Percentiles rank a stretch among this genome's conserved stretches.
These are phyloP conservation scores for Apamea sordens DNA, from an alignment of 2,888 invertebrate genomes.

Conservation along the genomic window DNA sequence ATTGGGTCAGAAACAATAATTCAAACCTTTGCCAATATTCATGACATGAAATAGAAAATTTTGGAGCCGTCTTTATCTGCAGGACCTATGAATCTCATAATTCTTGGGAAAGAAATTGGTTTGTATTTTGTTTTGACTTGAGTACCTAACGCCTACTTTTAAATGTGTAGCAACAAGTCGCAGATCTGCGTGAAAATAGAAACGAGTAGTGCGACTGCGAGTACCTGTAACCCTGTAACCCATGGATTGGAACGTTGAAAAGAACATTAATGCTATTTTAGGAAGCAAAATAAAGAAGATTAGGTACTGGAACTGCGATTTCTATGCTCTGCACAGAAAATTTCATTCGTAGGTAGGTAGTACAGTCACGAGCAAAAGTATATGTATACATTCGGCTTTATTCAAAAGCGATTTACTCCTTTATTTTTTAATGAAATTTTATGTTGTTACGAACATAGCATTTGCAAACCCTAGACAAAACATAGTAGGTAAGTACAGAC, in stretches of 20 bases:
- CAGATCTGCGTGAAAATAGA: neutral
- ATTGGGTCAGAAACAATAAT: conserved; percentile 67
- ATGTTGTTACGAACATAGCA: too few relatives aligned
- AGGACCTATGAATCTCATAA: conserved; percentile 48
- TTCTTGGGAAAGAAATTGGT: conserved; percentile 37
- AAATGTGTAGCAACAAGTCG: conserved; percentile 43
- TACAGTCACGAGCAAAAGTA: too few relatives aligned
- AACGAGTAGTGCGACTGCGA: too few relatives aligned
- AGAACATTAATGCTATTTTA: neutral
- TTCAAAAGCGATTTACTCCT: too few relatives aligned
- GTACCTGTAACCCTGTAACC: neutral
- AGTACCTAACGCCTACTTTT: conserved; percentile 38
- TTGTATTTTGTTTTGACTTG: conserved; percentile 23
- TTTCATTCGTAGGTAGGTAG: too few relatives aligned
- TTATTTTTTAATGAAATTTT: too few relatives aligned
- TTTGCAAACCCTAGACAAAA: too few relatives aligned
- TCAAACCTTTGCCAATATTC: conserved; percentile 69
- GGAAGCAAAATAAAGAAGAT: neutral
- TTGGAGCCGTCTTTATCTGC: conserved; percentile 24
- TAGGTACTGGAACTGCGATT: neutral
- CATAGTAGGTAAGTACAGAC: neutral
- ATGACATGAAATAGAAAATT: conserved; percentile 58
- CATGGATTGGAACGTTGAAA: neutral
- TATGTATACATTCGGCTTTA: too few relatives aligned
- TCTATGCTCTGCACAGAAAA: neutral